Evolutionary conservation across 2,888 invertebrate genomes (phyloP), one percentile per base, ranked within the genome.

Genomic region (Heliconius erato): DNA sequence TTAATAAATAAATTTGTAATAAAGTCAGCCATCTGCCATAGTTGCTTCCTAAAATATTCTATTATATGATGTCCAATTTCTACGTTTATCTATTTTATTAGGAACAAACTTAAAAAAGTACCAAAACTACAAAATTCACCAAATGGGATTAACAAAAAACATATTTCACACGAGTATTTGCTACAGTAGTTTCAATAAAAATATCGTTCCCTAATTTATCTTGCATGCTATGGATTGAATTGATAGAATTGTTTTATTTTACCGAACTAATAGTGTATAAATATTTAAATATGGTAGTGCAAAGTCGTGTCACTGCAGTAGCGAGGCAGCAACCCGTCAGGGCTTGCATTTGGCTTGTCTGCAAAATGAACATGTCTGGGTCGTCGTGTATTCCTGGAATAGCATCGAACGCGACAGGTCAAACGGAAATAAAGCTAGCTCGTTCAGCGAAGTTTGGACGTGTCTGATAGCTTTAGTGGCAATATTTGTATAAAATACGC

Each of bases 351-450:
- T 88, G 92, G 92, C 90, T 91, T 94, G 94, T 94, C 94, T 89
- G 91, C 88, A 87, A 92, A 94, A 92, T 91, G 92, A 94, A 95
- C 94, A 94, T 90, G 94, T 94, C 94, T 94, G 92, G 91, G 88
- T 90, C 84, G 84, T 84, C 80, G 84, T 68, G 91, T 92, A 91
- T 92, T 92, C 91, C 91, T 92, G 93, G 93, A 95, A 94, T 93
- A 93, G 92, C 80, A 80, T 93, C 92, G 92, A 94, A 91, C 92
- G 92, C 90, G 94, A 92, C 94, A 92, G 94, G 93, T 95, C 95
- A 92, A 94, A 94, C 94, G 94, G 94, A 95, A 95, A 95, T 95
- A 95, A 79, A 94, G 92, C 94, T 91, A 90, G 90, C 93, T 94
- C 93, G 93, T 94, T 94, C 93, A 92, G 89, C 91, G 89, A 92